Evolutionary conservation across 2,113 vertebrate species (phyloP).

Genomic region (Marmota flaviventris): DNA sequence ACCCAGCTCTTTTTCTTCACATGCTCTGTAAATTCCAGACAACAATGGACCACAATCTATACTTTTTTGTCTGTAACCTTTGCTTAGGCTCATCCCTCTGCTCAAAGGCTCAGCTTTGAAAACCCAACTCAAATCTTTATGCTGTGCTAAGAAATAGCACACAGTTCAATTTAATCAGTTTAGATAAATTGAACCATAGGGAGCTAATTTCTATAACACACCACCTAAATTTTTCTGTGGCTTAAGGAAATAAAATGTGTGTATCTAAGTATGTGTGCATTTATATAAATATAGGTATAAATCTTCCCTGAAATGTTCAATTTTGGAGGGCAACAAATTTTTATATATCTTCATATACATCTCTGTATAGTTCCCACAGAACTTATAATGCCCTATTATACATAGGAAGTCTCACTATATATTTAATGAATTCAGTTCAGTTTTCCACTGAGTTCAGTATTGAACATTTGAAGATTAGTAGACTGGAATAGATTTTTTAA

Average conservation of each 20-base stretch:
- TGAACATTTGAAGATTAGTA: conserved; percentile 47
- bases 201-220: background rate
- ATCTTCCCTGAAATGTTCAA: background rate
- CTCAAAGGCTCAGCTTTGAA: background rate
- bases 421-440: background rate
- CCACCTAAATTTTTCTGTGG: background rate
- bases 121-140: conserved; percentile 21
- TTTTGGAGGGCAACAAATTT: background rate
- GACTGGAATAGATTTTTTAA: background rate
- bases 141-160: background rate
- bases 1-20: background rate
- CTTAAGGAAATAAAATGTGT: conserved; percentile 11
- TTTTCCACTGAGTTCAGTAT: background rate
- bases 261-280: too few species aligned
- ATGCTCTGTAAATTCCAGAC: background rate
- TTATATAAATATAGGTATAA: too few species aligned
- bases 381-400: background rate
- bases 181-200: background rate
- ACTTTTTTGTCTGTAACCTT: background rate
- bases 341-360: conserved; percentile 1
- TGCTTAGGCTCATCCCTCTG: background rate
- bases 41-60: background rate
- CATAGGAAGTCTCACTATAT: background rate
- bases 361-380: background rate
- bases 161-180: background rate